These are phyloP conservation scores for Collichthys lucidus DNA, from an alignment of 2,113 vertebrate species.

Conservation along the genomic window DNA sequence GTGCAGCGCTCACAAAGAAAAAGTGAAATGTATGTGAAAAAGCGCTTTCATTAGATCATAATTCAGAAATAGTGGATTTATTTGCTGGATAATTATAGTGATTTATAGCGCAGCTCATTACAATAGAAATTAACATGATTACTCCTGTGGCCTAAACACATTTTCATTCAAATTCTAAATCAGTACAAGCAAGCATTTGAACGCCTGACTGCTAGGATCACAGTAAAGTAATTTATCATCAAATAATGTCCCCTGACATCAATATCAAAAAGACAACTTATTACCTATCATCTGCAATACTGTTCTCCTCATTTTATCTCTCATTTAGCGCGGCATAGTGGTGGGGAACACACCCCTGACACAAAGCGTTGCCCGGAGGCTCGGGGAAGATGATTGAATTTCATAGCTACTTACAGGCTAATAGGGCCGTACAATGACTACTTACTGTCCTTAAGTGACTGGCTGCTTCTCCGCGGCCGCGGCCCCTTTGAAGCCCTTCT, in stretches of 20 bases:
- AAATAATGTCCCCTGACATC: constrained; percentile 60
- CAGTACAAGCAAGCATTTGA: constrained; percentile 31
- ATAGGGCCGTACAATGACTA: constrained; percentile 78
- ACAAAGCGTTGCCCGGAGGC: constrained; percentile 82
- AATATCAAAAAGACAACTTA: constrained; percentile 60
- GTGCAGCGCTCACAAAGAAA: neutral
- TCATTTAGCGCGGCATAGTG: constrained; percentile 49
- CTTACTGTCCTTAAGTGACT: constrained; percentile 81
- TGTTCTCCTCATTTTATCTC: constrained; percentile 60
- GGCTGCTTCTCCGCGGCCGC: constrained; percentile 64
- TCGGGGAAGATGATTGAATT: constrained; percentile 84
- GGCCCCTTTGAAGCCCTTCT: constrained; percentile 75
- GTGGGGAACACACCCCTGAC: constrained; percentile 65
- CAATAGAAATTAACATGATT: constrained; percentile 39
- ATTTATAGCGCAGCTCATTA: constrained; percentile 36
- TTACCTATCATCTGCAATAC: constrained; percentile 59
- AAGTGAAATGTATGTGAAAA: neutral
- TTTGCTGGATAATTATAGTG: constrained; percentile 21
- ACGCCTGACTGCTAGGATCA: constrained; percentile 41
- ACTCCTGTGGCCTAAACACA: constrained; percentile 33
- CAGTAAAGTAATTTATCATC: constrained; percentile 50
- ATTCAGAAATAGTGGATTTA: constrained; percentile 20
- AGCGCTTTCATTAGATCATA: constrained; percentile 6
- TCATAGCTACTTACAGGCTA: constrained; percentile 85
- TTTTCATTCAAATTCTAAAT: constrained; percentile 51